Base-by-base conservation (phyloP, 92 coral and sea anemone species). In the Isaurus tuberculatus region DNA sequence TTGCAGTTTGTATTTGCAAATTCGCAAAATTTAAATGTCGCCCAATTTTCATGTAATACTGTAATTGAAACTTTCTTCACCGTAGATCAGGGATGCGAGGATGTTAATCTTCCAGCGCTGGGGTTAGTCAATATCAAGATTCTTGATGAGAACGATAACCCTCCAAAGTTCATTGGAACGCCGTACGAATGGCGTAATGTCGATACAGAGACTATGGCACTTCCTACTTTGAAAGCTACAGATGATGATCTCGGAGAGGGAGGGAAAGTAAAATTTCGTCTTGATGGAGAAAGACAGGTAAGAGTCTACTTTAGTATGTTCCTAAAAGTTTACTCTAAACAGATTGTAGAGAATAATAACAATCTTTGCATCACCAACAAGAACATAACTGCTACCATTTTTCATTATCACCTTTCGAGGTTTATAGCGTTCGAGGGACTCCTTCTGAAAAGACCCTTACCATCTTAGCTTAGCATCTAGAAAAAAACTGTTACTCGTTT, bases 91-190 rank as follows among this genome's bases (percentile, higher is more conserved):
- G 94, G 91, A 10, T 81, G 87, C 53, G 29, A 65, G 0, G 93
- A 82, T 0, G 81, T 49, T 51, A 73, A 85, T 4, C 88, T 94
- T 0, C 71, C 86, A 2, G 89, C 99, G 13, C 60, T 82, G 23
- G 98, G 98, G 19, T 61, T 87, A 6, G 98, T 96, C 48, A 88
- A 90, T 87, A 84, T 96, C 48, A 77, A 70, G 5, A 84, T 96
- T 5, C 75, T 86, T 16, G 99, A 96, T 74, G 78, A 86, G 48
- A 96, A 96, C 79, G 99, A 96, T 80, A 94, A 94, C 48, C 86
- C 99, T 7, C 99, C 99, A 14, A 79, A 63, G 51, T 96, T 96
- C 75, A 13, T 51, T 0, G 30, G 83, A 43, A 32, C 77, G 26
- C 72, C 92, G 22, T 96, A 96, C 83, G 84, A 80, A 22, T 92